Conservation (phyloP, 2,797 vertebrate genomes). For the Darevskia mixta region DNA sequence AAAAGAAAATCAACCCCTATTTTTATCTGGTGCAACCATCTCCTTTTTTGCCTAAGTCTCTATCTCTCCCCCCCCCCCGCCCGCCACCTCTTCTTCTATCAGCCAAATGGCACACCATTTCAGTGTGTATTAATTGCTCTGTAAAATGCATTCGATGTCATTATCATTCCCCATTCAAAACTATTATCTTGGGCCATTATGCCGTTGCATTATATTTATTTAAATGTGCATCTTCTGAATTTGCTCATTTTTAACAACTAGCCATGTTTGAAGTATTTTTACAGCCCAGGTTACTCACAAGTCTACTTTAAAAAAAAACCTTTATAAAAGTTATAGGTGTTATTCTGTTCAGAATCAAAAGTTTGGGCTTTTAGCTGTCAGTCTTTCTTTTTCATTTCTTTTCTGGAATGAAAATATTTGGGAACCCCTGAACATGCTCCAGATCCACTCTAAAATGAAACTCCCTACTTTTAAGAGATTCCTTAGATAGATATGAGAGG, state of each 20-base stretch:
- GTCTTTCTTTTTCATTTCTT: neutral
- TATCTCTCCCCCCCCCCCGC: neutral
- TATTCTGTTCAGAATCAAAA: conserved; percentile 32
- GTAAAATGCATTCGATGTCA: conserved; percentile 81
- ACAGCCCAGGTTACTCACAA: conserved; percentile 73
- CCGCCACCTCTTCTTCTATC: conserved; percentile 48
- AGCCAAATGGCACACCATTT: conserved; percentile 71
- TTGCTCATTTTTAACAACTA: conserved; percentile 84
- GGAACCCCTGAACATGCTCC: neutral
- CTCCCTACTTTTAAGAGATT: neutral
- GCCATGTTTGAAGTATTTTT: conserved; percentile 80
- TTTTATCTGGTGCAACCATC: conserved; percentile 77
- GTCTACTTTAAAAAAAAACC: conserved; percentile 30
- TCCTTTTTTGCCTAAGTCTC: conserved; percentile 57
- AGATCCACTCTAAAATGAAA: conserved; percentile 4
- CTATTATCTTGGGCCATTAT: conserved; percentile 84
- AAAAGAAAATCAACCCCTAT: conserved; percentile 84
- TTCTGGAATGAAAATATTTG: neutral
- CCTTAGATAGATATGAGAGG: neutral
- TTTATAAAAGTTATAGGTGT: conserved; percentile 37
- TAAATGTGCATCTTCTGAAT: conserved; percentile 82
- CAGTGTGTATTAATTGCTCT: conserved; percentile 83
- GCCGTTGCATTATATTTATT: conserved; percentile 84
- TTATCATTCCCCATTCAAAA: conserved; percentile 84
- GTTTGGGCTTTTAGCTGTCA: conserved; percentile 21